A percentile compares a stretch with the other conserved stretches of the same genome.
These are phyloP conservation scores for Dolomedes plantarius DNA, from an alignment of 2,888 invertebrate species.

Conservation along the genomic window DNA sequence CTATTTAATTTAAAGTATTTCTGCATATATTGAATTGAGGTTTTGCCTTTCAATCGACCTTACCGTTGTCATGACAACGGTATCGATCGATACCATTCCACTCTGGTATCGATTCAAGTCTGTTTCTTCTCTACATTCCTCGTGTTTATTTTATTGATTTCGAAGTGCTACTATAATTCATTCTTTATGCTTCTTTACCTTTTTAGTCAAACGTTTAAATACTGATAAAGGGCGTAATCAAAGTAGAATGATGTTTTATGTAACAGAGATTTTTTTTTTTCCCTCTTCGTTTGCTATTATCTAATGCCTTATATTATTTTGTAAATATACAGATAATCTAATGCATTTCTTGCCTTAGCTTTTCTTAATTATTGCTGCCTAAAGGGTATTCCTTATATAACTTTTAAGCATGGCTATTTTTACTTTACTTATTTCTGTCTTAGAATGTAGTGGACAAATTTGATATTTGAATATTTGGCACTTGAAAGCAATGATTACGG, in stretches of 20 bases:
- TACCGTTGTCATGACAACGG: constrained; percentile 40
- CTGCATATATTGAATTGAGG: constrained; percentile 8
- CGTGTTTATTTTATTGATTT: constrained; percentile 11
- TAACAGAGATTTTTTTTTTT: too few species aligned
- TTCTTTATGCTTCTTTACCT: not conserved
- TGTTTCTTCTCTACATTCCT: not conserved
- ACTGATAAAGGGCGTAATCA: not conserved
- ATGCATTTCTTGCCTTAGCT: too few species aligned
- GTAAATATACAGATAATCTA: too few species aligned
- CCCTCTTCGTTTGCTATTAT: too few species aligned
- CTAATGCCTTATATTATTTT: too few species aligned
- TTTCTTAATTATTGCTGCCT: too few species aligned
- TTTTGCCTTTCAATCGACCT: constrained; percentile 65
- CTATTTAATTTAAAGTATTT: not conserved
- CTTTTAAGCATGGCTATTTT: too few species aligned
- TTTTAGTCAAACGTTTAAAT: not conserved
- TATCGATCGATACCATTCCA: constrained; percentile 50
- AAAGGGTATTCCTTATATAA: too few species aligned
- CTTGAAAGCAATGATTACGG: too few species aligned
- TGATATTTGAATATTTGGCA: too few species aligned
- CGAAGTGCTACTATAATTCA: constrained; percentile 2
- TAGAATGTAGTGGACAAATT: too few species aligned
- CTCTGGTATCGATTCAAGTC: constrained; percentile 38
- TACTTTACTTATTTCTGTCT: too few species aligned
- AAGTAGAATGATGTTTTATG: not conserved